Conservation (phyloP, 2,797 vertebrate species). For the Tolypeutes matacus region DNA sequence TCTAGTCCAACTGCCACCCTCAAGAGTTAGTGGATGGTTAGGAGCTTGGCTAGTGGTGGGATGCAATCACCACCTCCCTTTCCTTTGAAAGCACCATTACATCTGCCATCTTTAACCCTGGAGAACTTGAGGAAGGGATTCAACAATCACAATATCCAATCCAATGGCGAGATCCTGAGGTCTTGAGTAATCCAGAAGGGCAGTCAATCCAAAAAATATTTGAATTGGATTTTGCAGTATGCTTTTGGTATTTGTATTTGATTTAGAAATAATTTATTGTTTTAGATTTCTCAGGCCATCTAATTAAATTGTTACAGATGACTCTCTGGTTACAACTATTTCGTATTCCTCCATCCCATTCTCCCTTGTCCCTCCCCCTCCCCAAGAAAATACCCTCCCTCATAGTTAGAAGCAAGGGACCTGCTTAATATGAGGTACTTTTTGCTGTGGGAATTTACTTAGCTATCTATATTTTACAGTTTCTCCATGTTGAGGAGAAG, state of each 20-base stretch:
- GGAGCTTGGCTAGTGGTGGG: background rate
- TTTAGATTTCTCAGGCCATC: conserved; percentile 49
- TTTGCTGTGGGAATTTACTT: conserved; percentile 53
- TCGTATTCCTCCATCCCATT: background rate
- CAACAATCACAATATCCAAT: background rate
- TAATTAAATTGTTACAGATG: conserved; percentile 14
- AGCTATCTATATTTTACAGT: background rate
- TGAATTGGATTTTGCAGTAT: background rate
- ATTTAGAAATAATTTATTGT: conserved; percentile 6
- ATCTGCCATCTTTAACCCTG: background rate
- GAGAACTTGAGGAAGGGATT: background rate
- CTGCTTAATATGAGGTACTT: background rate
- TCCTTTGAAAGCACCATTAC: background rate
- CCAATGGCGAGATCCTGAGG: background rate
- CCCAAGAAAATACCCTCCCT: background rate
- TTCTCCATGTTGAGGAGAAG: background rate
- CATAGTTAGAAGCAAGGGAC: background rate
- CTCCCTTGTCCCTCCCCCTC: too few relatives aligned
- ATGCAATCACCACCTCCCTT: background rate
- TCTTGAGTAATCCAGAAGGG: background rate
- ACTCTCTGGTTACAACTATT: conserved; percentile 11
- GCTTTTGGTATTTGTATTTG: conserved; percentile 48
- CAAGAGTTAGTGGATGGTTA: background rate
- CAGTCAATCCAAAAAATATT: conserved; percentile 7
- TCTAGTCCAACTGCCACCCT: background rate